Percentiles rank a stretch among this genome's conserved stretches.
These are phyloP conservation scores for Drosophila sordidula DNA, from an alignment of 2,888 invertebrate species.

Conservation along the genomic window DNA sequence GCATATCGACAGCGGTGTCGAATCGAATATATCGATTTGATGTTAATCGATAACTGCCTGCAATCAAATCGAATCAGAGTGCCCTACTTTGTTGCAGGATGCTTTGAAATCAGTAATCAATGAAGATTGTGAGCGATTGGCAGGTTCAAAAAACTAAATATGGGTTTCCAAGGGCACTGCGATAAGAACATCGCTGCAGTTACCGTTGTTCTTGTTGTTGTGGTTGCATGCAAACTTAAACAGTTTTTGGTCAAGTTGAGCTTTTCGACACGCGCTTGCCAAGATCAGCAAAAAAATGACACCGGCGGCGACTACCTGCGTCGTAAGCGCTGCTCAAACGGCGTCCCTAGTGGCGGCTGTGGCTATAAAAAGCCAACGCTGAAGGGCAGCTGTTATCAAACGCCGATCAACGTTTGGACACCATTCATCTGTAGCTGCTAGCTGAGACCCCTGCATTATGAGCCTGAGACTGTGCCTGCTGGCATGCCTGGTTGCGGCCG, in stretches of 20 bases:
- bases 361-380: slow-evolving; percentile 56
- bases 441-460: slow-evolving; percentile 40
- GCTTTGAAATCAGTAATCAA: slow-evolving; percentile 28
- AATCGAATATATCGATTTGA: not conserved
- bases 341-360: not conserved
- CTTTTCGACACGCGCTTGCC: slow-evolving; percentile 44
- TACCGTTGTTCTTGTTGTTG: not conserved
- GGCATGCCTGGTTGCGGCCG: slow-evolving; percentile 67
- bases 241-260: slow-evolving; percentile 33
- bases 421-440: slow-evolving; percentile 31
- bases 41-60: not conserved
- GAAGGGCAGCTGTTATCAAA: slow-evolving; percentile 53
- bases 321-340: slow-evolving; percentile 25
- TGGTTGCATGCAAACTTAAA: slow-evolving; percentile 35
- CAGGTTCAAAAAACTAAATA: slow-evolving; percentile 63
- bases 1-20: not conserved
- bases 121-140: slow-evolving; percentile 19
- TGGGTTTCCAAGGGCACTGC: slow-evolving; percentile 42
- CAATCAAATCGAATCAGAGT: slow-evolving; percentile 2
- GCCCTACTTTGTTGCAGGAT: slow-evolving; percentile 48
- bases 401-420: slow-evolving; percentile 72
- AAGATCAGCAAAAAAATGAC: slow-evolving; percentile 64
- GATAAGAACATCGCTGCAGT: slow-evolving; percentile 32
- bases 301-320: slow-evolving; percentile 28
- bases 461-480: slow-evolving; percentile 67